Percentiles rank a stretch among this genome's conserved stretches.
Evolutionary conservation across 2,888 invertebrate genomes (phyloP).

Genomic region (Drosophila flavopinicola): DNA sequence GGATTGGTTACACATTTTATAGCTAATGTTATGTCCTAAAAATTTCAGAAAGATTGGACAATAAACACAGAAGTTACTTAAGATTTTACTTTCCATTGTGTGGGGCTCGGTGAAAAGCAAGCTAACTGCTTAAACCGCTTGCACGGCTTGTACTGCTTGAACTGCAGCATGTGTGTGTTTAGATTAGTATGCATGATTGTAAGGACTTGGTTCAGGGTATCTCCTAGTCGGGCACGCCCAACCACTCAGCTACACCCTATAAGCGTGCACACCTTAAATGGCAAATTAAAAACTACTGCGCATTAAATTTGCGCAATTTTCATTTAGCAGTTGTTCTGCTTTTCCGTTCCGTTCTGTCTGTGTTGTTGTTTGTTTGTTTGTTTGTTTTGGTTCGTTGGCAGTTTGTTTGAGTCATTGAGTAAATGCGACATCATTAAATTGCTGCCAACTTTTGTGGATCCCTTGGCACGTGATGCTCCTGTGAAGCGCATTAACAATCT

Average conservation of each 20-base stretch:
- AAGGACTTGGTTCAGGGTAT: too few relatives aligned
- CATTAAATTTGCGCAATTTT: slow-evolving; percentile 60
- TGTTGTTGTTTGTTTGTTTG: neutral
- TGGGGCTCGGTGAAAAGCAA: too few relatives aligned
- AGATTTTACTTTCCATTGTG: too few relatives aligned
- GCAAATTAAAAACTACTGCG: slow-evolving; percentile 71
- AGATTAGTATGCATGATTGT: too few relatives aligned
- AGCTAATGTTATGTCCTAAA: too few relatives aligned
- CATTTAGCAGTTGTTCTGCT: slow-evolving; percentile 23
- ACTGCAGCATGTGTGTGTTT: too few relatives aligned
- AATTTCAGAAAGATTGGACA: too few relatives aligned
- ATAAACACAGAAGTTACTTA: too few relatives aligned
- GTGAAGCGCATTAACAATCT: slow-evolving; percentile 31
- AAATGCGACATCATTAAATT: slow-evolving; percentile 26
- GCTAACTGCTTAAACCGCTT: too few relatives aligned
- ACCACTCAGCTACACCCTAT: neutral
- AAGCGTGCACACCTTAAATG: slow-evolving; percentile 63
- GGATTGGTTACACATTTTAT: too few relatives aligned
- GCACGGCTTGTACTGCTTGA: too few relatives aligned
- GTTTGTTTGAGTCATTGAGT: slow-evolving; percentile 20
- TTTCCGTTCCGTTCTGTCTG: neutral
- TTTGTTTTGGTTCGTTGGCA: neutral
- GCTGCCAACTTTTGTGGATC: slow-evolving; percentile 28
- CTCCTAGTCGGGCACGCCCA: too few relatives aligned
- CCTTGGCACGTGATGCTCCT: slow-evolving; percentile 32